phyloP scores from a whole-genome alignment of 2,113 vertebrate genomes.

The Balaenoptera acutorostrata region DNA sequence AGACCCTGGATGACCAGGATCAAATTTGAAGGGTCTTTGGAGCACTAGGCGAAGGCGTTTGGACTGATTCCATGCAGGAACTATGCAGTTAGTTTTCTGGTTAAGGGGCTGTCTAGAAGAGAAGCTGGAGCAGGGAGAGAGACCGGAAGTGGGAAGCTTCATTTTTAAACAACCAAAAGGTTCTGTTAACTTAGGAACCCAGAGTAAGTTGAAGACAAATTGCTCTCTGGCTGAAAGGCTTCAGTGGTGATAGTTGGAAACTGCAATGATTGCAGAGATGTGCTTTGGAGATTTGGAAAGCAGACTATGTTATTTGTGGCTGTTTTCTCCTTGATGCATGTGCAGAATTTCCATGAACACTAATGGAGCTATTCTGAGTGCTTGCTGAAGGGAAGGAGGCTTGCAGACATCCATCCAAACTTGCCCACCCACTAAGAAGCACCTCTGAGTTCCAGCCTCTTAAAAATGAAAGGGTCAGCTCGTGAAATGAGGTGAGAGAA shows the following conservation, averaged over 20 bases:
- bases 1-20: not conserved
- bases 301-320: conserved; percentile 7
- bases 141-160: not conserved
- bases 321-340: conserved; percentile 42
- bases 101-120: not conserved
- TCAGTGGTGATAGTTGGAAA: not conserved
- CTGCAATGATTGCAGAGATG: conserved; percentile 27
- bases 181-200: conserved; percentile 37
- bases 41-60: not conserved
- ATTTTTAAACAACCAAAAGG: conserved; percentile 28
- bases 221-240: conserved; percentile 27
- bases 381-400: not conserved
- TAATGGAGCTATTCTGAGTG: conserved; percentile 10
- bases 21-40: not conserved
- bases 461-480: not conserved
- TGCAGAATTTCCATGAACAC: conserved; percentile 20
- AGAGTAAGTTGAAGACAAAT: conserved; percentile 31
- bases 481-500: not conserved
- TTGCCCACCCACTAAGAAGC: not conserved
- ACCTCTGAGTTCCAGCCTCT: not conserved
- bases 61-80: not conserved
- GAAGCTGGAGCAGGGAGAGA: not conserved
- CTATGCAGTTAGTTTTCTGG: not conserved
- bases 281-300: conserved; percentile 4
- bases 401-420: not conserved